Evolutionary conservation across 2,113 vertebrate genomes (phyloP).

Genomic region (Phalacrocorax pelagicus): DNA sequence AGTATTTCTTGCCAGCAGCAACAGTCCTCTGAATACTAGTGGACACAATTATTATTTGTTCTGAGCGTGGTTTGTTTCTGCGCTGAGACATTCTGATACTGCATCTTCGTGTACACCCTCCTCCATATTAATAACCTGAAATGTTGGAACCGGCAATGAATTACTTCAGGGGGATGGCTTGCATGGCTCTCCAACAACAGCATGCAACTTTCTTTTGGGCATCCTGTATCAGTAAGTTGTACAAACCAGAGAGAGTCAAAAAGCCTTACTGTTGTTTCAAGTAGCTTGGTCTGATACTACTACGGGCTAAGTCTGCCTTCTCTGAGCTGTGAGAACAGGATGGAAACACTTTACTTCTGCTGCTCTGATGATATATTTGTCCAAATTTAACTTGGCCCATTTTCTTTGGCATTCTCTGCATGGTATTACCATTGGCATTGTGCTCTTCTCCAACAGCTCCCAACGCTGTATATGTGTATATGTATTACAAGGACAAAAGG

Average conservation of each 20-base stretch:
- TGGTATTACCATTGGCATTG: not conserved
- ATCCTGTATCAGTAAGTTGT: not conserved
- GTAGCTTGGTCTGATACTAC: not conserved
- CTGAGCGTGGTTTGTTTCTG: not conserved
- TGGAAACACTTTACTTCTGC: not conserved
- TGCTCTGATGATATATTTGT: conserved; percentile 16
- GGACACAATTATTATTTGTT: not conserved
- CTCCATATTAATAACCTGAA: not conserved
- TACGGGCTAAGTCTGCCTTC: not conserved
- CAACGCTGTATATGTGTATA: conserved; percentile 7
- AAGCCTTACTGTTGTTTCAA: not conserved
- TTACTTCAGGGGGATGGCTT: not conserved
- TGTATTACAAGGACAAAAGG: conserved; percentile 69
- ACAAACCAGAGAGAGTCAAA: not conserved
- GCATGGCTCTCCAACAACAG: not conserved
- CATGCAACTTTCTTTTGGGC: not conserved
- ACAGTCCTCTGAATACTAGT: not conserved
- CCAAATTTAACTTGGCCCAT: conserved; percentile 20
- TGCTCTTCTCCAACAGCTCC: not conserved
- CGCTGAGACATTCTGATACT: not conserved
- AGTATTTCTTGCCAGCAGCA: not conserved
- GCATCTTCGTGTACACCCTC: not conserved
- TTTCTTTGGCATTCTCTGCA: not conserved
- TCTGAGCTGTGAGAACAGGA: not conserved
- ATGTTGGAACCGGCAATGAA: not conserved